Conservation (phyloP, 2,113 vertebrate genomes). For the Lucifuga dentata region DNA sequence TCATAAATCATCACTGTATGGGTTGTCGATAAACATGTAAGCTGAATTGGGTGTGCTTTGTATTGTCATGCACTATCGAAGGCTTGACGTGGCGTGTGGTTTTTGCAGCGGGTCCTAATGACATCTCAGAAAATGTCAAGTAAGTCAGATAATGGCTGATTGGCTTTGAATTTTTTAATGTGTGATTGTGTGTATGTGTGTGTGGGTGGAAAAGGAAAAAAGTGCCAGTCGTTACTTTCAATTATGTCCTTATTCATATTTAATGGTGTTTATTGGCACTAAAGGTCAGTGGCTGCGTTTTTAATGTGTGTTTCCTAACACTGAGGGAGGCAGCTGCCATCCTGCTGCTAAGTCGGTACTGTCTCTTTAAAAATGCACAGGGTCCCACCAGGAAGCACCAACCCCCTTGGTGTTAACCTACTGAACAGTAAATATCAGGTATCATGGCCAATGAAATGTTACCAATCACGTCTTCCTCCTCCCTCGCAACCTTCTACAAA, state of each 20-base stretch:
- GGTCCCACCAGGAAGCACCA: slow-evolving; percentile 68
- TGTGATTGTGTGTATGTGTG: slow-evolving; percentile 24
- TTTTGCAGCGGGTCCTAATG: slow-evolving; percentile 45
- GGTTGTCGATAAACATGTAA: slow-evolving; percentile 15
- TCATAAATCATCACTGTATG: slow-evolving; percentile 6
- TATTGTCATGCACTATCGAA: slow-evolving; percentile 27
- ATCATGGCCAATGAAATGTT: slow-evolving; percentile 67
- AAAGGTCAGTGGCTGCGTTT: slow-evolving; percentile 82
- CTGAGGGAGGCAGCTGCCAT: slow-evolving; percentile 62
- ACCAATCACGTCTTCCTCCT: slow-evolving; percentile 29
- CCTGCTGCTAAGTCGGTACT: slow-evolving; percentile 77
- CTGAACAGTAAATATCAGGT: slow-evolving; percentile 83
- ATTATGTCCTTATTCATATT: slow-evolving; percentile 87
- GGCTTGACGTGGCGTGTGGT: slow-evolving; percentile 1
- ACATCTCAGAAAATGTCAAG: slow-evolving; percentile 71
- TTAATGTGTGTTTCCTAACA: slow-evolving; percentile 75
- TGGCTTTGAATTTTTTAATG: slow-evolving; percentile 41
- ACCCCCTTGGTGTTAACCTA: slow-evolving; percentile 81
- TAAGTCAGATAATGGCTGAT: slow-evolving; percentile 39
- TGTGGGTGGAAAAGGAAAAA: slow-evolving; percentile 34
- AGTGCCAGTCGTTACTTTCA: slow-evolving; percentile 81
- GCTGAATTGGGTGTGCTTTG: slow-evolving; percentile 4
- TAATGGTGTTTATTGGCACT: slow-evolving; percentile 85
- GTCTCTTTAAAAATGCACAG: slow-evolving; percentile 83
- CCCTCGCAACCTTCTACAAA: slow-evolving; percentile 27